Base-by-base conservation (phyloP, 2,113 vertebrate species). In the Furnarius figulus region DNA sequence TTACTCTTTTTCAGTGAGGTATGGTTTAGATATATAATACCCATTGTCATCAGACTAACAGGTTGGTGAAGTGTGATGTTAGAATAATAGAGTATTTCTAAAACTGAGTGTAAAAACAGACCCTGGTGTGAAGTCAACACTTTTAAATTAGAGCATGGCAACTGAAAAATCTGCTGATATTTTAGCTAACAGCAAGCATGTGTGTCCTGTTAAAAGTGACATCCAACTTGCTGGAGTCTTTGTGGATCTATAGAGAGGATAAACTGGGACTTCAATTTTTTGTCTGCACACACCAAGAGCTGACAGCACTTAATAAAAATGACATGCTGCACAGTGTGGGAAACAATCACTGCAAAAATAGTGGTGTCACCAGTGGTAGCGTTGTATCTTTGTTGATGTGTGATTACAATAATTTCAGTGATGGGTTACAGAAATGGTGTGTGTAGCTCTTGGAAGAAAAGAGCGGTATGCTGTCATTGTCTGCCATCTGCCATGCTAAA, bases 401-500 rank as follows among this genome's bases (percentile, higher is more conserved):
- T 70, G 88, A 90, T 90, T 90, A 83, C 66, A 92, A 28, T 89
- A 82, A 65, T 89, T 92, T 84, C 14, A 49, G 66, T 74, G 63
- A 49, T 71, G 59, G 37, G 18, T 92, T 75, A 53, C 89, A 67
- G 85, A 80, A 85, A 53, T 83, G 67, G 77, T 23, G 52, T 62
- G 46, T 88, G 58, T 39, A 73, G 88, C 91, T 82, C 49, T 55
- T 63, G 62, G 63, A 83, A 88, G 83, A 96, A 97, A 95, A 35
- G 83, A 85, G 83, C 0, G 19, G 37, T 37, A 84, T 79, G 76
- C 61, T 84, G 82, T 74, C 83, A 95, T 96, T 96, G 89, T 96
- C 89, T 97, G 92, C 98, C 97, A 98, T 98, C 97, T 98, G 98
- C 97, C 96, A 93, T 65, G 70, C 90, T 78, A 66, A 87, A 82